Base-by-base conservation (phyloP, 2,113 vertebrate species). In the Xyliphius kryptos region DNA sequence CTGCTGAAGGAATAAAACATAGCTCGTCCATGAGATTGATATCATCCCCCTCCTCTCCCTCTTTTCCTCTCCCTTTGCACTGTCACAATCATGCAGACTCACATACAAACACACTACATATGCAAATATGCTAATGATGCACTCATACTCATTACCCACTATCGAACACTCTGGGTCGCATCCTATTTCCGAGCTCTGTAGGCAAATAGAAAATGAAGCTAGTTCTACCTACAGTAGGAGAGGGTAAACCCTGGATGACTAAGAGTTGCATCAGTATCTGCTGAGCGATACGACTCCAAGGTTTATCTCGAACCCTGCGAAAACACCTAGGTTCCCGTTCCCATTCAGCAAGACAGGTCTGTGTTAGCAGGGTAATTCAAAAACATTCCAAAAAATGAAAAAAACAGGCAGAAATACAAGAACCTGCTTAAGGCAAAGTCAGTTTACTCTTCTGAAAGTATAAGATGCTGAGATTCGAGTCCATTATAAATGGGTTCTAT, bases 201-300 rank as follows among this genome's bases (percentile, higher is more conserved):
- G 80, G 83, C 83, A 83, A 74, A 80, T 79, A 82, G 80, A 78
- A 84, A 81, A 84, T 81, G 81, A 83, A 86, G 85, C 77, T 84
- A 85, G 78, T 76, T 77, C 82, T 85, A 81, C 83, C 83, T 21
- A 63, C 80, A 82, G 82, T 74, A 84, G 83, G 81, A 74, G 80
- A 87, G 74, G 78, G 80, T 81, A 82, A 85, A 85, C 83, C 81
- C 81, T 82, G 80, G 81, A 84, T 86, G 82, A 84, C 83, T 86
- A 85, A 87, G 81, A 86, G 73, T 89, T 89, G 86, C 87, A 88
- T 87, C 87, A 89, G 87, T 84, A 87, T 85, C 83, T 84, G 81
- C 80, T 80, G 82, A 85, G 82, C 82, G 78, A 83, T 80, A 80
- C 82, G 85, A 86, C 80, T 83, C 83, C 80, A 78, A 82, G 80